phyloP scores from a whole-genome alignment of 2,797 vertebrate species.

The Acanthopagrus latus region DNA sequence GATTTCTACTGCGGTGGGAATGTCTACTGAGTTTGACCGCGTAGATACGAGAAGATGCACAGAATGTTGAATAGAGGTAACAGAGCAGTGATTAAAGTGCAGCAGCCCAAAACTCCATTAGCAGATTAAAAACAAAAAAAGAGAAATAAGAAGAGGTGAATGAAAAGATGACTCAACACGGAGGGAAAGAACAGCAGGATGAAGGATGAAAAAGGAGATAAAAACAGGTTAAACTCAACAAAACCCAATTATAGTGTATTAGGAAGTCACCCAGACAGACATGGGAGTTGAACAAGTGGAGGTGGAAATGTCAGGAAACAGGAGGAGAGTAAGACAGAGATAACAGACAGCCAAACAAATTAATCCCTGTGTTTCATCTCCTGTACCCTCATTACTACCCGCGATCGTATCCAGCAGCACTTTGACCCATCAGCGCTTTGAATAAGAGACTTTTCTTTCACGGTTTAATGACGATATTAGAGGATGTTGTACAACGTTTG shows the following conservation, averaged over 20 bases:
- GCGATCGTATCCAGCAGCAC: constrained; percentile 4
- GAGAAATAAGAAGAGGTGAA: not conserved
- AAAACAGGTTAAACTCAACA: not conserved
- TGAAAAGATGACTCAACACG: not conserved
- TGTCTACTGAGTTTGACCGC: not conserved
- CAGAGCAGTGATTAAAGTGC: not conserved
- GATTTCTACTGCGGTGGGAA: not conserved
- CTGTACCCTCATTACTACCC: constrained; percentile 17
- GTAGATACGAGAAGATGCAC: not conserved
- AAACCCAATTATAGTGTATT: constrained; percentile 2
- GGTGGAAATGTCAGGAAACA: not conserved
- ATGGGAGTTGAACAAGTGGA: not conserved
- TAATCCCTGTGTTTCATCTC: constrained; percentile 21
- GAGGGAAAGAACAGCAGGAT: not conserved
- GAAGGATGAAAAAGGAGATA: not conserved
- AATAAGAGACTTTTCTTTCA: not conserved
- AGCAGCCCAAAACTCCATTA: not conserved
- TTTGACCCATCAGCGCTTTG: not conserved
- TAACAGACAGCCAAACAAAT: constrained; percentile 27
- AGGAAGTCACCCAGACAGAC: not conserved
- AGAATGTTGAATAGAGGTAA: not conserved
- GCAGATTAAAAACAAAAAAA: too few relatives aligned
- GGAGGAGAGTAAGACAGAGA: not conserved
- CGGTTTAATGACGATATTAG: not conserved
- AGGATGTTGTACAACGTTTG: not conserved